Conservation (phyloP, 2,797 vertebrate genomes). For the Gymnodraco acuticeps region DNA sequence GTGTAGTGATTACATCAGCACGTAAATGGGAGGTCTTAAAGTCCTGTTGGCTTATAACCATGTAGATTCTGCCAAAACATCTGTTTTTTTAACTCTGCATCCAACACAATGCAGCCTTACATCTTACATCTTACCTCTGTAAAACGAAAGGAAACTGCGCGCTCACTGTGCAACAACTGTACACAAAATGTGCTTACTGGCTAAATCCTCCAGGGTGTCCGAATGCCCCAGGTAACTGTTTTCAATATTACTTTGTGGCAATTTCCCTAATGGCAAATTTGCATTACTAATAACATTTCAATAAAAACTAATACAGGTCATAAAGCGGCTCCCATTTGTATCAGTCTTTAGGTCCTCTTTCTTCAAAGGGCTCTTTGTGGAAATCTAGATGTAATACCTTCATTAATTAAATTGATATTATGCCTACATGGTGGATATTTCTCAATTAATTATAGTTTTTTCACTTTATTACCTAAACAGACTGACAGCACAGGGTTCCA, state of each 20-base stretch:
- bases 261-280: conserved; percentile 14
- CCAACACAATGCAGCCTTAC: neutral
- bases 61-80: conserved; percentile 23
- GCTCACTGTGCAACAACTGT: conserved; percentile 11
- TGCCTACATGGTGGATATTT: neutral
- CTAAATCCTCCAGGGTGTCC: conserved; percentile 8
- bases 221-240: conserved; percentile 1
- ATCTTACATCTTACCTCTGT: neutral
- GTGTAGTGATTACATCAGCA: conserved; percentile 51
- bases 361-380: neutral
- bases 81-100: conserved; percentile 24
- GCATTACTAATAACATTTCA: neutral
- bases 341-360: neutral
- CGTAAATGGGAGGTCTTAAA: conserved; percentile 20
- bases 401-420: neutral
- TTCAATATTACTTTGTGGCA: neutral
- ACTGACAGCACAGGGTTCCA: too few species aligned
- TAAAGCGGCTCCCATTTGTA: neutral
- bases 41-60: conserved; percentile 23
- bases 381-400: conserved; percentile 1
- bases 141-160: conserved; percentile 12
- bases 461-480: neutral
- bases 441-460: neutral
- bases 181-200: conserved; percentile 18
- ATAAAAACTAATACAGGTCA: neutral